phyloP scores from a whole-genome alignment of 2,888 invertebrate genomes.

The Platynereis dumerilii region DNA sequence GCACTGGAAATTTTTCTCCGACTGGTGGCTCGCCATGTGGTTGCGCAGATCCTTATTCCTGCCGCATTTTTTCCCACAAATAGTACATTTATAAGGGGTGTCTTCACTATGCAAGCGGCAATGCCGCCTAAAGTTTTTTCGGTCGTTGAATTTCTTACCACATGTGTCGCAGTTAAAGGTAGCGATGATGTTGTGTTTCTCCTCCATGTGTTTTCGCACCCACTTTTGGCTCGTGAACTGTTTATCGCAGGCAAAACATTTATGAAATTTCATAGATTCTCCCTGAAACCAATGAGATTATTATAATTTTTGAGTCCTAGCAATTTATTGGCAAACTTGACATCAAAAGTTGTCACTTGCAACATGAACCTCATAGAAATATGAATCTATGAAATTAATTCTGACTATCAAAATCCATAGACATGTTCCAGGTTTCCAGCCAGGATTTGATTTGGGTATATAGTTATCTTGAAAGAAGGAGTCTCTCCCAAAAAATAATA shows the following conservation, averaged over 20 bases:
- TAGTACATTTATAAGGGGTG: conserved; percentile 1
- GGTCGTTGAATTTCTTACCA: neutral
- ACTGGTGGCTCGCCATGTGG: neutral
- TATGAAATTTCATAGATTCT: neutral
- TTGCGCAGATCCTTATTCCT: conserved; percentile 3
- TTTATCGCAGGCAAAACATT: conserved; percentile 1
- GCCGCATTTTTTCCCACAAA: conserved; percentile 6
- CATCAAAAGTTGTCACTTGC: too few relatives aligned
- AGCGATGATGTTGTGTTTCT: neutral
- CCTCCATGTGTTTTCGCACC: neutral
- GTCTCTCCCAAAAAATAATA: too few relatives aligned
- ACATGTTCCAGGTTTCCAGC: too few relatives aligned
- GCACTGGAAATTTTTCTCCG: neutral
- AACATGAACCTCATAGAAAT: too few relatives aligned
- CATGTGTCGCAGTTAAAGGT: neutral
- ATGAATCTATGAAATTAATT: too few relatives aligned
- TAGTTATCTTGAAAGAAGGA: too few relatives aligned
- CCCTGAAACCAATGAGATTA: neutral
- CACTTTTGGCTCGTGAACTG: conserved; percentile 1
- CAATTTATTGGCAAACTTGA: too few relatives aligned
- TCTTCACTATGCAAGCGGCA: conserved; percentile 6
- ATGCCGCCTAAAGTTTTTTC: neutral
- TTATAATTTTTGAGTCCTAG: neutral
- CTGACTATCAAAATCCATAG: too few relatives aligned
- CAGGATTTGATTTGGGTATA: too few relatives aligned